phyloP scores from a whole-genome alignment of 2,113 vertebrate genomes.

The Penelope pileata region DNA sequence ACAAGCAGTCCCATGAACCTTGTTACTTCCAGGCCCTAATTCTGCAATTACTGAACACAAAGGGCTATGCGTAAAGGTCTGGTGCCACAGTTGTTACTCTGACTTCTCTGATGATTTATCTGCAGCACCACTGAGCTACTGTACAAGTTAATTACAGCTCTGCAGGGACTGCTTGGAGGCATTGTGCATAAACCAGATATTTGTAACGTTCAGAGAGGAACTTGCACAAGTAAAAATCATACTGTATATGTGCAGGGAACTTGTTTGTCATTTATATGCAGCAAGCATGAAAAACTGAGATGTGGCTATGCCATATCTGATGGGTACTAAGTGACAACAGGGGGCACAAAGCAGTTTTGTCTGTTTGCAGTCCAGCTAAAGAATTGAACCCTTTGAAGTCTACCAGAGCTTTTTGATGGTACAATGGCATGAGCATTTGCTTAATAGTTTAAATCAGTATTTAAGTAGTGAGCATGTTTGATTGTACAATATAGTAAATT shows the following conservation, averaged over 20 bases:
- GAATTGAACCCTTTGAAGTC: background rate
- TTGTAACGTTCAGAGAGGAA: background rate
- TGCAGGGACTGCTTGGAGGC: background rate
- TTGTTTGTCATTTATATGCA: background rate
- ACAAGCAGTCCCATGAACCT: accelerated
- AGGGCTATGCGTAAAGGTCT: background rate
- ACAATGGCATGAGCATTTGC: background rate
- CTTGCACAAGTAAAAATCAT: background rate
- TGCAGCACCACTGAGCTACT: background rate
- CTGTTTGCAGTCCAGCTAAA: background rate
- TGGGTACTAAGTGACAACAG: background rate
- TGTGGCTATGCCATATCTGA: background rate
- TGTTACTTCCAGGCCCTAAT: background rate
- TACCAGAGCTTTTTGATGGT: background rate
- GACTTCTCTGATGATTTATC: background rate
- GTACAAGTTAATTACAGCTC: background rate
- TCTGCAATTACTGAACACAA: background rate
- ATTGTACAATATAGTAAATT: background rate
- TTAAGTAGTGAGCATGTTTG: background rate
- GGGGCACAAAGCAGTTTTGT: background rate
- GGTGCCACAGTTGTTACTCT: background rate
- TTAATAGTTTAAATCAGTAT: background rate
- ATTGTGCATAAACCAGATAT: background rate
- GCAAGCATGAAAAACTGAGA: background rate
- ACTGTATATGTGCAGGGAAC: background rate